These are phyloP conservation scores for Glomeris marginata DNA, from an alignment of 2,888 invertebrate genomes.

Conservation along the genomic window DNA sequence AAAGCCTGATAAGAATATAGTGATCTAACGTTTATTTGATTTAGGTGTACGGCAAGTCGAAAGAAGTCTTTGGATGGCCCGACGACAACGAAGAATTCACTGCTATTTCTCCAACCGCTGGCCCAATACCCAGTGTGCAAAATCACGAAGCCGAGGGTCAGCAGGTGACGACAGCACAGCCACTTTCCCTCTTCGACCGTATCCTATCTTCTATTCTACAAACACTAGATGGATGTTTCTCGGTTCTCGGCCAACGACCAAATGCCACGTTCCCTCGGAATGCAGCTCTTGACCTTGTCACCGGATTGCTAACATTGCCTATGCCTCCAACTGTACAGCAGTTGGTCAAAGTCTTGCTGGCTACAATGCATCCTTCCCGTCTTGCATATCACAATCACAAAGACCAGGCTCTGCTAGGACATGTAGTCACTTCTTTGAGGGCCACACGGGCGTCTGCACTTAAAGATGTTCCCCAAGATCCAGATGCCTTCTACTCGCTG, in stretches of 20 bases:
- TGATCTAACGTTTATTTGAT: conserved; percentile 15
- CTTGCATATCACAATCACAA: conserved; percentile 71
- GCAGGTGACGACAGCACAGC: conserved; percentile 24
- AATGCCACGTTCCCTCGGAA: conserved; percentile 26
- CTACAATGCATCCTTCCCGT: conserved; percentile 58
- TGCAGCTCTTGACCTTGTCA: conserved; percentile 48
- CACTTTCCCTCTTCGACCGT: conserved; percentile 20
- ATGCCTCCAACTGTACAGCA: conserved; percentile 55
- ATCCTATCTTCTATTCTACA: conserved; percentile 34
- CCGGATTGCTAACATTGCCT: conserved; percentile 48
- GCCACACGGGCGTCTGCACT: conserved; percentile 30
- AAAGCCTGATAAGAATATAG: too few relatives aligned
- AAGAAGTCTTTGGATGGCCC: conserved; percentile 93
- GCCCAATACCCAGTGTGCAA: not conserved
- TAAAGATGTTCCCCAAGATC: conserved; percentile 48
- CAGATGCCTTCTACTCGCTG: conserved; percentile 77
- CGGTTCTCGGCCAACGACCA: conserved; percentile 29
- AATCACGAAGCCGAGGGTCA: conserved; percentile 14
- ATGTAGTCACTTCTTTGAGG: conserved; percentile 36
- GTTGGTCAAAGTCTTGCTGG: conserved; percentile 65
- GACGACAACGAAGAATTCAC: conserved; percentile 72
- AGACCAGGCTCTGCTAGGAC: conserved; percentile 69
- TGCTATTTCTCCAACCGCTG: conserved; percentile 11
- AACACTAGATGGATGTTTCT: conserved; percentile 56
- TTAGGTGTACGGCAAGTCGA: conserved; percentile 68